Percentiles rank a stretch among this genome's conserved stretches.
Evolutionary conservation across 2,888 invertebrate species (phyloP).

Genomic region (Oeneis ivallda): DNA sequence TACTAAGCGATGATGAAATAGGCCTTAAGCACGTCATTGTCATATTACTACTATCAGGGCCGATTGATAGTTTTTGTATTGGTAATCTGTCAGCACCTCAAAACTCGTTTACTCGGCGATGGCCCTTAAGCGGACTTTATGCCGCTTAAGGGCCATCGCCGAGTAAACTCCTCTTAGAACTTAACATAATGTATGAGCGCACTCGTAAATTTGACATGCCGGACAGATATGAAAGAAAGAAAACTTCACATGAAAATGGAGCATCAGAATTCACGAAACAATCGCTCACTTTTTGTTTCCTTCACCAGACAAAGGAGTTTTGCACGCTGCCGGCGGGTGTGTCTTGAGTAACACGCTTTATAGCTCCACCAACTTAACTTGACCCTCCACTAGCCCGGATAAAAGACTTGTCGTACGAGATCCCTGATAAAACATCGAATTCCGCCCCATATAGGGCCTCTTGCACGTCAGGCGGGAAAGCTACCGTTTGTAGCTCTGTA

Average conservation of each 20-base stretch:
- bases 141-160: no score
- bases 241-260: conserved; percentile 38
- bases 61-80: no score
- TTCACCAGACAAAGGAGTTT: conserved; percentile 61
- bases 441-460: background rate
- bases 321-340: conserved; percentile 62
- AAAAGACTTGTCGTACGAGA: background rate
- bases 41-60: no score
- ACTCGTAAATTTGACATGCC: conserved; percentile 26
- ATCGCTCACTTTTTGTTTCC: conserved; percentile 61
- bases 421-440: background rate
- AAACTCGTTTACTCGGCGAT: no score
- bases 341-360: conserved; percentile 57
- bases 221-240: conserved; percentile 28
- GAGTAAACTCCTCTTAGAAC: no score
- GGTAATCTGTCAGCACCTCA: no score
- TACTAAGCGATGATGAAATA: no score
- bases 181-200: conserved; percentile 27
- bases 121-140: no score
- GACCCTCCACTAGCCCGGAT: conserved; percentile 44
- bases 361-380: conserved; percentile 50
- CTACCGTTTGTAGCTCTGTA: no score
- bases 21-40: no score
- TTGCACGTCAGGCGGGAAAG: background rate
- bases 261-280: conserved; percentile 31